phyloP scores from a whole-genome alignment of 2,888 invertebrate genomes.

The Lepidocyrtinus sp. region DNA sequence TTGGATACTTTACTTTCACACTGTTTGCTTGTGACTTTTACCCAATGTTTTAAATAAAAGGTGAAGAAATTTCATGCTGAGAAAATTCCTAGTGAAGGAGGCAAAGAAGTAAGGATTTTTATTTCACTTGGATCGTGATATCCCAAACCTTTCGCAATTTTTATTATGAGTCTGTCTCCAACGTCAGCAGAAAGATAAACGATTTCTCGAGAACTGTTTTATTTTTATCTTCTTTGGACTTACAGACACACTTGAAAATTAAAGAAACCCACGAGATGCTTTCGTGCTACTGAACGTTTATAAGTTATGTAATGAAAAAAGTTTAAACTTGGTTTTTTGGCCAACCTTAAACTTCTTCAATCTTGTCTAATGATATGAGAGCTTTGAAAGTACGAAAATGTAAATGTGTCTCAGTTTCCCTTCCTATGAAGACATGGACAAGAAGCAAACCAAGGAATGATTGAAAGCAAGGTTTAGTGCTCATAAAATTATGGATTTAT shows the following conservation, averaged over 20 bases:
- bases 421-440: neutral
- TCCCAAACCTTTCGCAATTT: neutral
- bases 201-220: neutral
- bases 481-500: neutral
- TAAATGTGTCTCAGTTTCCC: neutral
- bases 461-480: neutral
- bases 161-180: neutral
- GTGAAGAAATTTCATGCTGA: too few species aligned
- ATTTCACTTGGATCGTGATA: neutral
- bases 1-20: too few species aligned
- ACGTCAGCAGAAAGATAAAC: neutral
- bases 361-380: too few species aligned
- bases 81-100: too few species aligned
- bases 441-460: too few species aligned
- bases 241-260: too few species aligned
- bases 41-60: too few species aligned
- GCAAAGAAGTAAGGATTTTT: too few species aligned
- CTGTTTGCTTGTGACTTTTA: too few species aligned
- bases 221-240: neutral
- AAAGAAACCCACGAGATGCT: neutral
- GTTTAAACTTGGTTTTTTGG: too few species aligned
- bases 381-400: neutral
- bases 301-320: too few species aligned
- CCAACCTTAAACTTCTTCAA: neutral
- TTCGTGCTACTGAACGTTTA: neutral